Conservation (phyloP, 2,888 invertebrate species). For the Petrolisthes cinctipes region DNA sequence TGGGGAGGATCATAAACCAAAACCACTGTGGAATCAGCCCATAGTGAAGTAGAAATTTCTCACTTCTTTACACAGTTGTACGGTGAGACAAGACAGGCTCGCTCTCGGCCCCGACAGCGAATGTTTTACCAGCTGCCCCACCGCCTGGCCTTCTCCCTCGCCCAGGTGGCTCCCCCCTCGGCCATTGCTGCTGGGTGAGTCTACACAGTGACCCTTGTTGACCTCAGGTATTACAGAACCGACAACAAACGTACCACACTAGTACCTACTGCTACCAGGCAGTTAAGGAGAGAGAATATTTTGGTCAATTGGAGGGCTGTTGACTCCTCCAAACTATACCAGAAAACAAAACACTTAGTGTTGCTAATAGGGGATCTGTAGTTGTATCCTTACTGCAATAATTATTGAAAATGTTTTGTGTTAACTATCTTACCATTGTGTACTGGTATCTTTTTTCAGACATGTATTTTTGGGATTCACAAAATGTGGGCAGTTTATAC, state of each 20-base stretch:
- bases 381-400: no score
- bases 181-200: conserved; percentile 64
- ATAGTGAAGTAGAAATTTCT: background rate
- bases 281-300: no score
- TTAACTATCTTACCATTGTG: no score
- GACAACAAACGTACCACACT: no score
- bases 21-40: background rate
- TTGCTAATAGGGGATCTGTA: no score
- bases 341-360: no score
- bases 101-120: conserved; percentile 48
- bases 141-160: conserved; percentile 64
- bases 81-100: conserved; percentile 55
- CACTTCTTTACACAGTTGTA: conserved; percentile 46
- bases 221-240: background rate
- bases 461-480: conserved; percentile 95
- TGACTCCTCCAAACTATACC: no score
- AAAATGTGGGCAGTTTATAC: conserved; percentile 91
- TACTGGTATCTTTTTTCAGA: conserved; percentile 71
- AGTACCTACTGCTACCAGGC: no score
- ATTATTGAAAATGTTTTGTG: no score
- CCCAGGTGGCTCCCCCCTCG: conserved; percentile 63
- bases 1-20: no score
- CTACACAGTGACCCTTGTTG: no score
- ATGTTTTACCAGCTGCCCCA: conserved; percentile 64
- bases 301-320: no score